Evolutionary conservation across 2,888 invertebrate genomes (phyloP).

Genomic region (Axea sp.): DNA sequence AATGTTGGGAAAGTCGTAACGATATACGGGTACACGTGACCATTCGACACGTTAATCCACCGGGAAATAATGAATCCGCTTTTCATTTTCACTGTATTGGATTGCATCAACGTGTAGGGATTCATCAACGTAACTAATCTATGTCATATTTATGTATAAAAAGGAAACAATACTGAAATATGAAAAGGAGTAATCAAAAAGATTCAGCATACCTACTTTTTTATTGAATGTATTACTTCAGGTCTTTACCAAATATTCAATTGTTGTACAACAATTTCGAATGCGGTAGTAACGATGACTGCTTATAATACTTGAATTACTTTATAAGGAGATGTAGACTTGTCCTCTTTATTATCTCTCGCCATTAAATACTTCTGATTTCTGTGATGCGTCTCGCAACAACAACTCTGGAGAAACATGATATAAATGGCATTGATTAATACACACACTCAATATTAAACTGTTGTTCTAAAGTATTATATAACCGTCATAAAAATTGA

Average conservation of each 20-base stretch:
- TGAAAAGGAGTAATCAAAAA: no score
- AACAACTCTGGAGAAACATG: conserved; percentile 3
- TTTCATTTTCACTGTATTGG: conserved; percentile 26
- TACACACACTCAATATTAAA: conserved; percentile 41
- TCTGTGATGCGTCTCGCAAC: conserved; percentile 12
- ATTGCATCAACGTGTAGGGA: neutral
- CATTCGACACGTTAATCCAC: conserved; percentile 30
- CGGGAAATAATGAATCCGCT: conserved; percentile 48
- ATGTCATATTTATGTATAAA: conserved; percentile 6
- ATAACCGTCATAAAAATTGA: conserved; percentile 10
- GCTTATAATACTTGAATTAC: conserved; percentile 24
- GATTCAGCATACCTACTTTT: no score
- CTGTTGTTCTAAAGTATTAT: conserved; percentile 18
- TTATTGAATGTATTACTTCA: no score
- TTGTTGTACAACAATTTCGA: conserved; percentile 18
- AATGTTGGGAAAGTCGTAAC: conserved; percentile 16
- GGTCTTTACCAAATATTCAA: conserved; percentile 9
- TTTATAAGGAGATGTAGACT: conserved; percentile 22
- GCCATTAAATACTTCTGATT: conserved; percentile 40
- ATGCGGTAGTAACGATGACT: neutral
- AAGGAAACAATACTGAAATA: neutral
- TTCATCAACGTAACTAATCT: neutral
- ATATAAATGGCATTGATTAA: conserved; percentile 34
- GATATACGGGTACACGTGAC: conserved; percentile 10
- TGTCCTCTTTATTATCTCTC: conserved; percentile 16